Evolutionary conservation across 2,888 invertebrate genomes (phyloP).

Genomic region (Morpho achilles): DNA sequence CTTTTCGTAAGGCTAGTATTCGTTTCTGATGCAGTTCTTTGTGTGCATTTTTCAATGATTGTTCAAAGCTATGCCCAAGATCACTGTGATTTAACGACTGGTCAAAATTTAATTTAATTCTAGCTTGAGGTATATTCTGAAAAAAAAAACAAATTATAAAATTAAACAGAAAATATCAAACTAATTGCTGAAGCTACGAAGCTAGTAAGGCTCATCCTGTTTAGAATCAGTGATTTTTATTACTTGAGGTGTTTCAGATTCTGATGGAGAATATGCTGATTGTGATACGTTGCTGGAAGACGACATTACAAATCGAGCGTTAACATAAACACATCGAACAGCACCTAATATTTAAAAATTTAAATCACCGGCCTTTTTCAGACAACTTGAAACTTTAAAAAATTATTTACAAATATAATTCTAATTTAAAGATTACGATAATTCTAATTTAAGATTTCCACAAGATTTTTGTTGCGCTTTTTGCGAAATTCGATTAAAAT

Average conservation of each 20-base stretch:
- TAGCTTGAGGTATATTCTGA: slow-evolving; percentile 50
- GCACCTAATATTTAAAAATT: too few species aligned
- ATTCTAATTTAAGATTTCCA: too few species aligned
- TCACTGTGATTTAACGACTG: slow-evolving; percentile 75
- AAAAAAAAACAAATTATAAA: slow-evolving; percentile 22
- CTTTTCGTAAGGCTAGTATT: slow-evolving; percentile 84
- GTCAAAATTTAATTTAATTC: slow-evolving; percentile 55
- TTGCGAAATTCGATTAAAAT: too few species aligned
- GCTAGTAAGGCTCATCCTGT: too few species aligned
- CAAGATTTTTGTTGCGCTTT: too few species aligned
- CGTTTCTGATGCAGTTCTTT: slow-evolving; percentile 85
- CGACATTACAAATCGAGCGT: slow-evolving; percentile 50
- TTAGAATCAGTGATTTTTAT: slow-evolving; percentile 5
- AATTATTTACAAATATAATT: too few species aligned
- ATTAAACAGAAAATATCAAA: too few species aligned
- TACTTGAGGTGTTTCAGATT: slow-evolving; percentile 69
- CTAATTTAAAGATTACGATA: too few species aligned
- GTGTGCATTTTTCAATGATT: slow-evolving; percentile 74
- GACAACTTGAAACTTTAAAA: too few species aligned
- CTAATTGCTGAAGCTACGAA: too few species aligned
- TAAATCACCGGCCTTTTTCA: too few species aligned
- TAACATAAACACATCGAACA: too few species aligned
- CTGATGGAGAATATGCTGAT: slow-evolving; percentile 65
- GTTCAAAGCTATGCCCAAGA: slow-evolving; percentile 74
- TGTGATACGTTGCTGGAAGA: slow-evolving; percentile 70